These are phyloP conservation scores for Tragelaphus scriptus DNA, from an alignment of 2,113 vertebrate genomes.

Conservation along the genomic window DNA sequence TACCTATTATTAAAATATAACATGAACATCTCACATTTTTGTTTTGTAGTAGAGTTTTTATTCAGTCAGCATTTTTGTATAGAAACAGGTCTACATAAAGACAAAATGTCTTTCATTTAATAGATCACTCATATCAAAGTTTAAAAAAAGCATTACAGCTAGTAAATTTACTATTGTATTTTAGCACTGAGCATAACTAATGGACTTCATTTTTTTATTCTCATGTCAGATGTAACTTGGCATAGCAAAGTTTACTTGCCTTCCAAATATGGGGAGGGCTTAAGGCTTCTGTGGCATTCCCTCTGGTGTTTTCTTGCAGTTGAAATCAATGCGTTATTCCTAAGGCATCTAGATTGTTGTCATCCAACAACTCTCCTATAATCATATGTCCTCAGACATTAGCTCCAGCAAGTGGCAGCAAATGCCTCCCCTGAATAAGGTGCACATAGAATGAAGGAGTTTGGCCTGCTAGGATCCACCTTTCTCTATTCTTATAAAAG, in stretches of 20 bases:
- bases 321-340: not conserved
- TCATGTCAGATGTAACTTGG: not conserved
- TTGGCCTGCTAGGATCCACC: not conserved
- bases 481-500: not conserved
- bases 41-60: not conserved
- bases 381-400: not conserved
- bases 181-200: not conserved
- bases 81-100: not conserved
- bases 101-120: not conserved
- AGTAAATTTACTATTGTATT: not conserved
- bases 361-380: not conserved
- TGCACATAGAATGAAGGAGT: not conserved
- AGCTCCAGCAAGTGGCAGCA: not conserved
- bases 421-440: not conserved
- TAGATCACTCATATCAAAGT: not conserved
- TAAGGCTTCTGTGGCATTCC: not conserved
- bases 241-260: not conserved
- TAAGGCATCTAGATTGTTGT: not conserved
- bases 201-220: not conserved
- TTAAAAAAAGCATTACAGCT: not conserved
- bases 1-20: not conserved
- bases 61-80: not conserved
- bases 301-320: not conserved
- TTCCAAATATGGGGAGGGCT: not conserved
- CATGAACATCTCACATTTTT: not conserved